These are phyloP conservation scores for Myotis vivesi DNA, from an alignment of 2,797 vertebrate genomes.

Conservation along the genomic window DNA sequence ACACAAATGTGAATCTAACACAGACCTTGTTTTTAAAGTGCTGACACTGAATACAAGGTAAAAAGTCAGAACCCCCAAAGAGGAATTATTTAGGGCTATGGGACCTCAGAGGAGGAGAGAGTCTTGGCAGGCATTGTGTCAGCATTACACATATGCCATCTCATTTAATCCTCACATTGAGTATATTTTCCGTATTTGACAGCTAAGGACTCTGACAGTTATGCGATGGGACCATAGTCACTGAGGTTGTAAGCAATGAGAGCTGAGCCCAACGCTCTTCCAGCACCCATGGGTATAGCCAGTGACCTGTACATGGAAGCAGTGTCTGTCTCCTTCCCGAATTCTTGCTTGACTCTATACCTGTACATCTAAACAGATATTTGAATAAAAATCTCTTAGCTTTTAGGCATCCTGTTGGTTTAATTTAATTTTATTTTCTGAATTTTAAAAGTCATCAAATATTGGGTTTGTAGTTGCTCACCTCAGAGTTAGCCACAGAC, in stretches of 20 bases:
- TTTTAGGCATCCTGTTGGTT: background rate
- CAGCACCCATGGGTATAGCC: background rate
- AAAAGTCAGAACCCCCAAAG: background rate
- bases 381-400: background rate
- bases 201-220: background rate
- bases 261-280: background rate
- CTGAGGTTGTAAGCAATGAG: background rate
- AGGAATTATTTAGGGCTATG: background rate
- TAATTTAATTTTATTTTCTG: background rate
- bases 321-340: background rate
- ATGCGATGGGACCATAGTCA: background rate
- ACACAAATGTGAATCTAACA: background rate
- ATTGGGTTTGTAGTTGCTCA: background rate
- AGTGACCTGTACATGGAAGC: background rate
- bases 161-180: background rate
- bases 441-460: conserved; percentile 20
- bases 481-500: background rate
- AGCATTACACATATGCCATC: background rate
- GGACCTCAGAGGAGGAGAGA: background rate
- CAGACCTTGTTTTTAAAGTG: background rate
- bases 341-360: background rate
- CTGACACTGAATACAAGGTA: background rate
- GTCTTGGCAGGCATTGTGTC: background rate
- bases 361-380: background rate
- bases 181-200: background rate